Evolutionary conservation across 2,888 invertebrate species (phyloP), one percentile per base, ranked within the genome.

Genomic region (Stenolophus ochropezus): DNA sequence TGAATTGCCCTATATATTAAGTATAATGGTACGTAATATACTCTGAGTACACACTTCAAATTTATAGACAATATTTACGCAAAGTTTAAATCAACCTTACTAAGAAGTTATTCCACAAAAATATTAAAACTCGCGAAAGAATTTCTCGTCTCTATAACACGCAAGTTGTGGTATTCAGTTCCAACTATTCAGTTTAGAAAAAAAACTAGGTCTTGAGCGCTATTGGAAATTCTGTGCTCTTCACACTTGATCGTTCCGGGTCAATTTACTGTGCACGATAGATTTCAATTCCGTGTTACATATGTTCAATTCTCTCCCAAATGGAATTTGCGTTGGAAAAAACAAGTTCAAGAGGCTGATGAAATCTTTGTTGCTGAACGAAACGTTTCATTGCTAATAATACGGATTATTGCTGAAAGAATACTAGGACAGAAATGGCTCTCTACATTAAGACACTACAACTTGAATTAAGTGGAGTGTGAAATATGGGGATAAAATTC

Each of bases 281-380:
- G 65, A 33, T 69, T 33, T 69, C 65, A 27, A 69, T 69, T 69
- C 61, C 4, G 8, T 33, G 65, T 27, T 69, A 69, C 65, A 69
- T 69, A 69, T 69, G 65, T 69, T 69, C 65, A 69, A 69, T 69
- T 69, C 65, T 69, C 14, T 14, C 1, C 6, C 11, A 69, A 69
- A 33, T 69, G 65, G 27, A 69, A 69, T 33, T 69, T 69, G 65
- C 61, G 65, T 33, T 69, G 3, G 33, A 42, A 42, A 42, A 42
- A 42, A 42, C 33, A 42, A 11, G 33, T 27, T 53, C 23, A 65
- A 49, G 47, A 47, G 69, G 25, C 53, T 79, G 79, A 79, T 79
- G 69, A 79, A 65, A 25, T 21, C 71, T 79, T 79, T 79, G 79
- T 79, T 79, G 69, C 53, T 51, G 51, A 78, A 51, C 23, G 42